These are phyloP conservation scores for Syngnathus acus DNA, from an alignment of 2,797 vertebrate genomes.

Conservation along the genomic window DNA sequence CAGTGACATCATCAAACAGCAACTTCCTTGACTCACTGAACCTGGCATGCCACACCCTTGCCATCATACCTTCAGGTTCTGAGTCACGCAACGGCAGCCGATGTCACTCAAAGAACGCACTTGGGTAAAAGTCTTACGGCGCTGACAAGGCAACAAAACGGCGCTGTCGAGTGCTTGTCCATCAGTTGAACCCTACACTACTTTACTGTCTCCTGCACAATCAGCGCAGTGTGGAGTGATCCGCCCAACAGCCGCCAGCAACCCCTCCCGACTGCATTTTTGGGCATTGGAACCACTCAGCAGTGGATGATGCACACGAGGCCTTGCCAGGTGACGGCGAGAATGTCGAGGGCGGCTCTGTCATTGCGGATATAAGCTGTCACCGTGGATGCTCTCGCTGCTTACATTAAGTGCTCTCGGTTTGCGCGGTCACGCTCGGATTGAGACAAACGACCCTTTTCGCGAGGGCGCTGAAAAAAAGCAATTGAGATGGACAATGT, in stretches of 20 bases:
- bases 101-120: constrained; percentile 14
- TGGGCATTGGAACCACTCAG: constrained; percentile 57
- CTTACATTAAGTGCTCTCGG: constrained; percentile 10
- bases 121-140: constrained; percentile 46
- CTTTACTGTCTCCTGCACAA: constrained; percentile 58
- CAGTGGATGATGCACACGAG: constrained; percentile 43
- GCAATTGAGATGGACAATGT: constrained; percentile 40
- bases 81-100: background rate
- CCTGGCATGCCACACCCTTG: background rate
- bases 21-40: too few relatives aligned
- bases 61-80: background rate
- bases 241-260: constrained; percentile 41
- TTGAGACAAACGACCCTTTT: constrained; percentile 39
- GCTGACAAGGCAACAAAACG: constrained; percentile 55
- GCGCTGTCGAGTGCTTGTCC: constrained; percentile 67
- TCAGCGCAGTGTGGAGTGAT: constrained; percentile 64
- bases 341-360: constrained; percentile 39
- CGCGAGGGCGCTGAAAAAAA: constrained; percentile 27
- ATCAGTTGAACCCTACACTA: constrained; percentile 62
- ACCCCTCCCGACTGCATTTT: constrained; percentile 15
- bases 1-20: too few relatives aligned
- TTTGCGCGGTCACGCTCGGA: constrained; percentile 36
- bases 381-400: constrained; percentile 36
- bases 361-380: constrained; percentile 60
- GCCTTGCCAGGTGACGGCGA: constrained; percentile 29